These are phyloP conservation scores for Microplitis mediator DNA, from an alignment of 1,140 invertebrate species.

Conservation along the genomic window DNA sequence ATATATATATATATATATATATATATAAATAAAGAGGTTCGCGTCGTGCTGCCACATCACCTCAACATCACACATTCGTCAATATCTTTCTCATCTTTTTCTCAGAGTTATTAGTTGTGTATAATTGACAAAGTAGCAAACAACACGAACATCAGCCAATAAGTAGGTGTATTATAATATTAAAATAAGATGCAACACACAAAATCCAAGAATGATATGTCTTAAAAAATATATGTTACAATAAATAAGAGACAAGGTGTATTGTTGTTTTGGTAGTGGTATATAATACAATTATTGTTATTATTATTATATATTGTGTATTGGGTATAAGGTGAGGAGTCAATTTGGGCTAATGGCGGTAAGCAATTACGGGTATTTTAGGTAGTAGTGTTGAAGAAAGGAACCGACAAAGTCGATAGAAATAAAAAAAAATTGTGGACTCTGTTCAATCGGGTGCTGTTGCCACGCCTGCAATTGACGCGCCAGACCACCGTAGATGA, in stretches of 20 bases:
- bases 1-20: background rate
- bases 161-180: too few relatives aligned
- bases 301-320: background rate
- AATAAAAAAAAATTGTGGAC: slow-evolving; percentile 15
- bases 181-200: too few relatives aligned
- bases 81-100: too few relatives aligned
- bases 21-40: background rate
- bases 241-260: too few relatives aligned
- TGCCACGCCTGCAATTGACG: slow-evolving; percentile 30
- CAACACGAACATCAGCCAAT: too few relatives aligned
- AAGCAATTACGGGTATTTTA: slow-evolving; percentile 23
- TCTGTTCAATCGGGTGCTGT: slow-evolving; percentile 18
- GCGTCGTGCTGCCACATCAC: background rate
- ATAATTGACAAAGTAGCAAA: too few relatives aligned
- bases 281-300: too few relatives aligned
- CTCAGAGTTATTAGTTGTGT: too few relatives aligned
- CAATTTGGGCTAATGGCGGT: slow-evolving; percentile 27
- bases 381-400: background rate
- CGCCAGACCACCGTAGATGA: slow-evolving; percentile 17
- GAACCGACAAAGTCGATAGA: slow-evolving; percentile 5
- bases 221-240: too few relatives aligned
- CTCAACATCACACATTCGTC: too few relatives aligned
- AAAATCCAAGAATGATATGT: too few relatives aligned
- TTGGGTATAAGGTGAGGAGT: slow-evolving; percentile 22
- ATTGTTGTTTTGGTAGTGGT: too few relatives aligned